These are phyloP conservation scores for Camelus bactrianus DNA, from an alignment of 2,113 vertebrate species.

Conservation along the genomic window DNA sequence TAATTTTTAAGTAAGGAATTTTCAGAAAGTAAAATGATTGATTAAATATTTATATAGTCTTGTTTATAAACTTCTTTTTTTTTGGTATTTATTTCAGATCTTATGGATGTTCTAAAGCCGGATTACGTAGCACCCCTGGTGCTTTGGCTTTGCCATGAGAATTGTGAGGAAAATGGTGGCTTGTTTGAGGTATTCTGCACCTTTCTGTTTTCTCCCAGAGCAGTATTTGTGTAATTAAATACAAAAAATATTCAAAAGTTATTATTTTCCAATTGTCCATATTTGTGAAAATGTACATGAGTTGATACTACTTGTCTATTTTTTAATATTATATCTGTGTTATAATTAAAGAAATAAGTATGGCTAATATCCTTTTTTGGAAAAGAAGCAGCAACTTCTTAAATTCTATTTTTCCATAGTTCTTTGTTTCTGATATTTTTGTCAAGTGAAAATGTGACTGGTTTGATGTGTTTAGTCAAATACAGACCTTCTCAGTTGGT, in stretches of 20 bases:
- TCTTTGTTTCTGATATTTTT: slow-evolving; percentile 34
- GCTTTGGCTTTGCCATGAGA: slow-evolving; percentile 97
- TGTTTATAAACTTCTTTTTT: not conserved
- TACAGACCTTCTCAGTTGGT: not conserved
- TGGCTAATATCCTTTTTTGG: not conserved
- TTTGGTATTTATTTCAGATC: slow-evolving; percentile 86
- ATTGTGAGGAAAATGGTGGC: slow-evolving; percentile 95
- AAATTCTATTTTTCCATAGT: not conserved
- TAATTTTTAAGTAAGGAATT: slow-evolving; percentile 22
- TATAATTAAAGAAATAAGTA: not conserved
- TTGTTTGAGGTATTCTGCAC: slow-evolving; percentile 94
- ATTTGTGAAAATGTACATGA: not conserved
- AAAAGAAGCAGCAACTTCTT: not conserved
- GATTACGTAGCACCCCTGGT: slow-evolving; percentile 96
- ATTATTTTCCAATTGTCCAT: not conserved
- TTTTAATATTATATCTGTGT: not conserved
- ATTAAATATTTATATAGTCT: not conserved
- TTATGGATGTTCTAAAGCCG: slow-evolving; percentile 93
- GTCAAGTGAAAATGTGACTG: not conserved
- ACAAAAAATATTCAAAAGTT: slow-evolving; percentile 26
- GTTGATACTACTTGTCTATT: not conserved
- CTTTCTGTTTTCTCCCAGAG: not conserved
- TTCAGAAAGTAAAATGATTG: slow-evolving; percentile 39
- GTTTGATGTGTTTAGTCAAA: not conserved
- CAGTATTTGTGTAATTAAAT: not conserved